Conservation (phyloP, 2,797 vertebrate genomes). For the Harpagifer antarcticus region DNA sequence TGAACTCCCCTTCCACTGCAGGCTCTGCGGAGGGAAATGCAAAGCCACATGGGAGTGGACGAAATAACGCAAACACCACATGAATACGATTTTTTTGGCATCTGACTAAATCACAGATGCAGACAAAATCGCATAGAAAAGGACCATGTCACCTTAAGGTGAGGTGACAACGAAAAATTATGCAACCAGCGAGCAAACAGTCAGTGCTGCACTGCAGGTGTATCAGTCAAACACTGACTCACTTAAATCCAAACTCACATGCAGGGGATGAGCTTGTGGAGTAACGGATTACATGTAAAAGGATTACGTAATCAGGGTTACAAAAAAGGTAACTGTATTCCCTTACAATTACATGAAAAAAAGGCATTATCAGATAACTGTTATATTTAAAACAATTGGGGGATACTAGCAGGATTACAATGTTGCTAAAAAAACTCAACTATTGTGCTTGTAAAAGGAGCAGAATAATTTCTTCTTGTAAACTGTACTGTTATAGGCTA, state of each 20-base stretch:
- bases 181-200: constrained; percentile 22
- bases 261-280: background rate
- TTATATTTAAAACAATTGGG: too few species aligned
- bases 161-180: constrained; percentile 22
- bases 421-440: too few species aligned
- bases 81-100: background rate
- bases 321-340: too few species aligned
- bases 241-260: background rate
- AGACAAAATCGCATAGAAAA: background rate
- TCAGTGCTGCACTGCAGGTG: constrained; percentile 17
- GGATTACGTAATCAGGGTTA: too few species aligned
- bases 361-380: too few species aligned
- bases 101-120: background rate
- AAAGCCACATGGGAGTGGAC: background rate
- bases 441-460: too few species aligned
- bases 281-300: too few species aligned
- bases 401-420: too few species aligned
- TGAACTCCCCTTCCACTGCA: constrained; percentile 69
- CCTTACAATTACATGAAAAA: too few species aligned
- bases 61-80: constrained; percentile 23
- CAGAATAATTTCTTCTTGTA: too few species aligned
- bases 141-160: background rate
- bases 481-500: too few species aligned
- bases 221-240: constrained; percentile 10
- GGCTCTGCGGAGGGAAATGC: constrained; percentile 17